Percentiles rank a stretch among this genome's conserved stretches.
Evolutionary conservation across 2,888 invertebrate species (phyloP).

Genomic region (Sisyra nigra): DNA sequence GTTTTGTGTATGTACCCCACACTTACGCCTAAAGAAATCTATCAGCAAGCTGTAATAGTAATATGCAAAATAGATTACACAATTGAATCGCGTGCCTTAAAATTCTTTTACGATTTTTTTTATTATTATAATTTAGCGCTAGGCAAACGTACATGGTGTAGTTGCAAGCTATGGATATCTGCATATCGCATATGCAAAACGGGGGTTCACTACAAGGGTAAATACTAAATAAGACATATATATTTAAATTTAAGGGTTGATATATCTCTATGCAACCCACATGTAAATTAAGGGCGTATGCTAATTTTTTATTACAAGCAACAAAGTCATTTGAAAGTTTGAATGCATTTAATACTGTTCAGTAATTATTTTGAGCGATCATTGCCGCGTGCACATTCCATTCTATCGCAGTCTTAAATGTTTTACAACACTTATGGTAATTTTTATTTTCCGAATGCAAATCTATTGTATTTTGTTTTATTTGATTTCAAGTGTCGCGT

Average conservation of each 20-base stretch:
- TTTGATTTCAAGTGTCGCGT: too few relatives aligned
- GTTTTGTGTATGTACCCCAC: too few relatives aligned
- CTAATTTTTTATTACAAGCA: conserved; percentile 2
- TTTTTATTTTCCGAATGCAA: too few relatives aligned
- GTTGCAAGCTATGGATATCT: background rate
- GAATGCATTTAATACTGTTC: background rate
- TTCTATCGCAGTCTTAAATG: too few relatives aligned
- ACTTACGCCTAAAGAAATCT: too few relatives aligned
- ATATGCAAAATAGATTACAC: conserved; percentile 3
- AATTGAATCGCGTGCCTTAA: conserved; percentile 1
- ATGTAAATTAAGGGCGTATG: conserved; percentile 3
- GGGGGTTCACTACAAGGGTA: conserved; percentile 3
- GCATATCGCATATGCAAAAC: conserved; percentile 1
- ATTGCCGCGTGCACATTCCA: too few relatives aligned
- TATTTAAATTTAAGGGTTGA: conserved; percentile 7
- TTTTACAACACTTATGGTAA: too few relatives aligned
- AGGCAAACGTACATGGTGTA: background rate
- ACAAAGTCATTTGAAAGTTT: background rate
- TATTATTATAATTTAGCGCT: conserved; percentile 2
- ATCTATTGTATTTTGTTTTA: too few relatives aligned
- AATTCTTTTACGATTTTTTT: background rate
- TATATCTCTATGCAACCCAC: background rate
- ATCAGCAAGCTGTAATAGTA: background rate
- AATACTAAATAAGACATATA: conserved; percentile 7
- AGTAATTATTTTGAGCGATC: background rate